These are phyloP conservation scores for Rhinella marina DNA, from an alignment of 2,797 vertebrate species.

Conservation along the genomic window DNA sequence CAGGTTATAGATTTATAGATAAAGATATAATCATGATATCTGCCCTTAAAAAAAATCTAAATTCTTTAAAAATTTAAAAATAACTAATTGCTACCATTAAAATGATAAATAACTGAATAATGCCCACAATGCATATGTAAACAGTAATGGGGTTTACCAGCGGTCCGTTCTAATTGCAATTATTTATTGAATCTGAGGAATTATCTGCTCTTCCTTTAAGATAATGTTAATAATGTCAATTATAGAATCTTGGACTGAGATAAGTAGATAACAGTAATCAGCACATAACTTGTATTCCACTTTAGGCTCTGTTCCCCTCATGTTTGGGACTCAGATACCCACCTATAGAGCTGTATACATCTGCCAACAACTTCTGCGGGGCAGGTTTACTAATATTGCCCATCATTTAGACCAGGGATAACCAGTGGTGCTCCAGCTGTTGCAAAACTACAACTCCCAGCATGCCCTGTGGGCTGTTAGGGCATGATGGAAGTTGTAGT, in stretches of 20 bases:
- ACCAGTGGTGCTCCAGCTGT: no score
- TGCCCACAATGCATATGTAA: conserved; percentile 22
- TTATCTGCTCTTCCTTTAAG: neutral
- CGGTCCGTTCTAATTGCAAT: neutral
- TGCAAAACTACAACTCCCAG: no score
- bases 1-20: neutral
- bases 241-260: neutral
- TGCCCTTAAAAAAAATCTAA: conserved; percentile 8
- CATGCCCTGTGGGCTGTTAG: no score
- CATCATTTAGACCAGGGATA: no score
- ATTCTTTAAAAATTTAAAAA: neutral
- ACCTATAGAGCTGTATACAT: no score
- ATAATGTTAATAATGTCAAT: no score
- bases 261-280: neutral
- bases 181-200: neutral
- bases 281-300: no score
- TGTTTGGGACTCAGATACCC: no score
- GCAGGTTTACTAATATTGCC: no score
- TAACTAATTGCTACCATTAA: neutral
- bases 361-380: no score
- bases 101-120: conserved; percentile 32
- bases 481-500: no score
- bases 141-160: neutral
- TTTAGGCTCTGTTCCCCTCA: neutral
- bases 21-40: neutral